A percentile compares a stretch with the other conserved stretches of the same genome.
Evolutionary conservation across 2,888 invertebrate genomes (phyloP).

Genomic region (Icerya purchasi): DNA sequence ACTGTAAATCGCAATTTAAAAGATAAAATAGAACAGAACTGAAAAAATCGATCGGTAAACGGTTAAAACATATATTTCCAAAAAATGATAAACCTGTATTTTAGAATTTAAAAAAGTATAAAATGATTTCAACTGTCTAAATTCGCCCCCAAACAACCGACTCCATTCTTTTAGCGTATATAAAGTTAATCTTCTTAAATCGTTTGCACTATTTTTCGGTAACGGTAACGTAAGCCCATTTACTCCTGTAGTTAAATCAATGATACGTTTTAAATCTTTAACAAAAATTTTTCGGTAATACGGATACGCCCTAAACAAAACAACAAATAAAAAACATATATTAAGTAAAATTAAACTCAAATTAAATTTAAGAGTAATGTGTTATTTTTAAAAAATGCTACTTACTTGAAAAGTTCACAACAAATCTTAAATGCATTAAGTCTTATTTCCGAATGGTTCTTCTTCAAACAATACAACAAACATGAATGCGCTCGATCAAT

Average conservation of each 20-base stretch:
- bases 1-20: too few species aligned
- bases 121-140: not conserved
- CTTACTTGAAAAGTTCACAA: slow-evolving; percentile 29
- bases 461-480: slow-evolving; percentile 27
- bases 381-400: not conserved
- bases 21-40: too few species aligned
- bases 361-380: not conserved
- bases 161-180: slow-evolving; percentile 29
- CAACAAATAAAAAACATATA: not conserved
- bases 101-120: not conserved
- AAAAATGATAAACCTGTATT: not conserved
- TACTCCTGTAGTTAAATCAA: slow-evolving; percentile 26
- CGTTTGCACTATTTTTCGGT: slow-evolving; percentile 27
- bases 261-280: slow-evolving; percentile 26
- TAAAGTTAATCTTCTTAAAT: slow-evolving; percentile 26
- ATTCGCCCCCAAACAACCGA: slow-evolving; percentile 8
- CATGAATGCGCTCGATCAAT: slow-evolving; percentile 27
- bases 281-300: slow-evolving; percentile 29
- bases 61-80: not conserved
- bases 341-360: not conserved
- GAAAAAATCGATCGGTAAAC: not conserved
- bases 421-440: slow-evolving; percentile 30
- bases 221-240: slow-evolving; percentile 29
- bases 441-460: slow-evolving; percentile 32
- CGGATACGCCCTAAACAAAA: slow-evolving; percentile 29